Evolutionary conservation across 1,140 invertebrate species (phyloP).

Genomic region (Lethocerus indicus): DNA sequence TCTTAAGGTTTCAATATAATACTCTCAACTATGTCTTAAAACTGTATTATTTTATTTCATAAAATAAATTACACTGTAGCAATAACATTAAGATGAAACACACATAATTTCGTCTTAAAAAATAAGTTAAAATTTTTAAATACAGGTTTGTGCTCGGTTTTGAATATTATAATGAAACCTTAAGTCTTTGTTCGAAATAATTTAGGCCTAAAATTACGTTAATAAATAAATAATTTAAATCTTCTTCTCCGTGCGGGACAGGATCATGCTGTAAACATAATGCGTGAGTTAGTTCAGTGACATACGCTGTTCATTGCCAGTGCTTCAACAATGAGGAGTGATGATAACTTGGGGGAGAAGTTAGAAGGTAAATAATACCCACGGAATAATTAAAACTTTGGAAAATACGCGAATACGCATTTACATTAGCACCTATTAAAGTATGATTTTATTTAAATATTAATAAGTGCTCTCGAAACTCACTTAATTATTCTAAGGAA

Average conservation of each 20-base stretch:
- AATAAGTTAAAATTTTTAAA: conserved; percentile 11
- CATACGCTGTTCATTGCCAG: no score
- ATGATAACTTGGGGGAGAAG: no score
- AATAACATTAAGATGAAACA: neutral
- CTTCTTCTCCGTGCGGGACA: neutral
- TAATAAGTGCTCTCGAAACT: no score
- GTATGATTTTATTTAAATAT: no score
- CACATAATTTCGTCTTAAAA: neutral
- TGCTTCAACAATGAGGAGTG: no score
- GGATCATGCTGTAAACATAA: conserved; percentile 10
- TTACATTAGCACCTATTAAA: no score
- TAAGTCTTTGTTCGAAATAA: conserved; percentile 14
- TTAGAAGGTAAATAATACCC: no score
- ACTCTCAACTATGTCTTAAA: conserved; percentile 6
- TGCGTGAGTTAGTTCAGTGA: neutral
- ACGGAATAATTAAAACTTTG: no score
- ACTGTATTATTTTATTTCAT: neutral
- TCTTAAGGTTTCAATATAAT: conserved; percentile 15
- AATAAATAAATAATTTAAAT: conserved; percentile 14
- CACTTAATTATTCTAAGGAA: no score
- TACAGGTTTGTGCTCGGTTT: conserved; percentile 12
- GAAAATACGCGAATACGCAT: no score
- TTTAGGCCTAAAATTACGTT: conserved; percentile 12
- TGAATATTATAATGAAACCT: conserved; percentile 17
- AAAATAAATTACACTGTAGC: neutral